Conservation (phyloP, 2,797 vertebrate genomes). For the Acrossocheilus wenchowensis region DNA sequence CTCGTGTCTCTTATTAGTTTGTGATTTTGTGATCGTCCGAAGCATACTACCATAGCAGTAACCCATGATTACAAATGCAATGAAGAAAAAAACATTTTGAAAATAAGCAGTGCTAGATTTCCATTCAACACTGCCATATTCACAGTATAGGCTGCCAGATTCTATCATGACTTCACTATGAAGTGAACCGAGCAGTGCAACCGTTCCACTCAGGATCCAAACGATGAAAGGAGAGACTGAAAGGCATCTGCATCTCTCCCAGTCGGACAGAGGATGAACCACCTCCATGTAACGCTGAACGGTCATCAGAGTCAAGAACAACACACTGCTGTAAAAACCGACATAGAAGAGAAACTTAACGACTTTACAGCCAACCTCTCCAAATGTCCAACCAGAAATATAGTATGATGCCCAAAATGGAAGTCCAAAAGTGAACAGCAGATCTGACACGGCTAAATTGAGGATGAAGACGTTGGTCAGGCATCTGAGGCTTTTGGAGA, state of each 20-base stretch:
- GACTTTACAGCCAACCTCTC: slow-evolving; percentile 53
- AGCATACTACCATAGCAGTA: slow-evolving; percentile 88
- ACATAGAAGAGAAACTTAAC: slow-evolving; percentile 81
- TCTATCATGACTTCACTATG: slow-evolving; percentile 63
- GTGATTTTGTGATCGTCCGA: slow-evolving; percentile 74
- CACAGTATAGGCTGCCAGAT: slow-evolving; percentile 66
- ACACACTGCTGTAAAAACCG: slow-evolving; percentile 89
- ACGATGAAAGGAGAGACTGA: slow-evolving; percentile 68
- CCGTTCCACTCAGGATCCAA: slow-evolving; percentile 81
- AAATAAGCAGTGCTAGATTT: slow-evolving; percentile 69
- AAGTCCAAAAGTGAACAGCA: slow-evolving; percentile 85
- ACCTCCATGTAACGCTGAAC: slow-evolving; percentile 85
- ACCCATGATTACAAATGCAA: slow-evolving; percentile 80
- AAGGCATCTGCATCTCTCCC: slow-evolving; percentile 61
- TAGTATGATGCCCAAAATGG: slow-evolving; percentile 85
- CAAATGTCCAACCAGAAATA: slow-evolving; percentile 81
- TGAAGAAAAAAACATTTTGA: slow-evolving; percentile 83
- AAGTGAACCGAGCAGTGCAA: slow-evolving; percentile 80
- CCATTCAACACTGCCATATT: slow-evolving; percentile 64
- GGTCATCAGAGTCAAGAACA: slow-evolving; percentile 89
- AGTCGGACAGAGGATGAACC: slow-evolving; percentile 80
- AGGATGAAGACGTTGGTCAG: slow-evolving; percentile 90
- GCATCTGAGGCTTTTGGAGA: slow-evolving; percentile 84
- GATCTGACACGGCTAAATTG: slow-evolving; percentile 88
- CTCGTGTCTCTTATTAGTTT: slow-evolving; percentile 78